Conservation (phyloP, 2,113 vertebrate species). For the Blennius ocellaris region DNA sequence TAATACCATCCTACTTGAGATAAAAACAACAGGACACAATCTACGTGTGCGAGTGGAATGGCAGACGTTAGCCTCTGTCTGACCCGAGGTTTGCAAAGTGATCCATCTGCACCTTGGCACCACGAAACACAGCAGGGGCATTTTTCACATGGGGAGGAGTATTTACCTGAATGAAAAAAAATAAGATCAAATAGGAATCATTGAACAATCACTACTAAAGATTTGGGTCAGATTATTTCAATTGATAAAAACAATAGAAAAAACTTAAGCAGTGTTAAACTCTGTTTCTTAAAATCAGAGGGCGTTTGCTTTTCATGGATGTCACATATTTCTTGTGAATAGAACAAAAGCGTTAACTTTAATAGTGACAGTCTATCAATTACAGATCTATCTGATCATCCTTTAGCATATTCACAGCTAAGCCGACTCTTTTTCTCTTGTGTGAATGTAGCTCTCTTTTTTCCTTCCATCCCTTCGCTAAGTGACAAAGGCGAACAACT, state of each 20-base stretch:
- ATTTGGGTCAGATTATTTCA: no score
- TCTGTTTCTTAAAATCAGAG: no score
- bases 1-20: not conserved
- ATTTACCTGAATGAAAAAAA: slow-evolving; percentile 1
- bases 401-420: not conserved
- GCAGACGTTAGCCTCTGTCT: not conserved
- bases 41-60: not conserved
- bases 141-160: slow-evolving; percentile 3
- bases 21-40: slow-evolving; percentile 10
- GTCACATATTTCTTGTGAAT: no score
- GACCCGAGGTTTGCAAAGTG: slow-evolving; percentile 17
- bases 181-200: not conserved
- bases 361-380: not conserved
- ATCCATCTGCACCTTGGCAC: slow-evolving; percentile 27
- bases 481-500: slow-evolving; percentile 48
- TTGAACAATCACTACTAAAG: not conserved
- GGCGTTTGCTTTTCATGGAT: no score
- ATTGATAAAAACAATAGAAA: no score
- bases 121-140: not conserved
- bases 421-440: slow-evolving; percentile 23
- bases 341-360: not conserved
- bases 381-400: not conserved
- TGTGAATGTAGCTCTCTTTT: slow-evolving; percentile 12
- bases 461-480: not conserved
- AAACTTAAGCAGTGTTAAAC: no score